phyloP scores from a whole-genome alignment of 2,888 invertebrate species.

The Acrobasis suavella region DNA sequence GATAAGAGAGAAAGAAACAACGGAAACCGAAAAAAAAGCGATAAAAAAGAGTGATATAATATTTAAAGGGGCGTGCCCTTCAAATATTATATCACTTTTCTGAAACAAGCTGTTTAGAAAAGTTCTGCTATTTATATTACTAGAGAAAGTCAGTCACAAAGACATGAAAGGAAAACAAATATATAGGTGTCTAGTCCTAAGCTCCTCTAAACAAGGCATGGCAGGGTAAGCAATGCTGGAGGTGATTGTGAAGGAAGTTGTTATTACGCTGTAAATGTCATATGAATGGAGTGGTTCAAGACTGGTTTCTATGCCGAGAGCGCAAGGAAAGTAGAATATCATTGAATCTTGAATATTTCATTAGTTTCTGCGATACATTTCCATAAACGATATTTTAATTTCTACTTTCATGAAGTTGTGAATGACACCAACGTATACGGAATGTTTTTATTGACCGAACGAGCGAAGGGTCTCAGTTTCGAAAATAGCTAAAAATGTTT shows the following conservation, averaged over 20 bases:
- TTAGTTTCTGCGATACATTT: not conserved
- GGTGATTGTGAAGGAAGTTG: slow-evolving; percentile 18
- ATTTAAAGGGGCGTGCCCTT: too few relatives aligned
- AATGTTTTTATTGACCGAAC: too few relatives aligned
- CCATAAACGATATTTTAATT: not conserved
- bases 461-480: too few relatives aligned
- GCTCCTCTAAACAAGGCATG: not conserved
- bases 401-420: too few relatives aligned
- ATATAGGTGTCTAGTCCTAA: not conserved
- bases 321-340: not conserved
- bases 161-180: not conserved
- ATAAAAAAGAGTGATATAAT: too few relatives aligned
- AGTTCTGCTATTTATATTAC: too few relatives aligned
- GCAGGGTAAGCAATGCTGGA: not conserved
- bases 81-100: too few relatives aligned
- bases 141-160: not conserved
- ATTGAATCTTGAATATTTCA: not conserved
- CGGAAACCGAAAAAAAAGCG: too few relatives aligned
- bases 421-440: too few relatives aligned
- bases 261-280: slow-evolving; percentile 12
- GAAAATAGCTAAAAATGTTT: too few relatives aligned
- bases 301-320: slow-evolving; percentile 5
- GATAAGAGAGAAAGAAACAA: too few relatives aligned
- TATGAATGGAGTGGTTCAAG: slow-evolving; percentile 12
- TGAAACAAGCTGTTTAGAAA: too few relatives aligned